Conservation (phyloP, 2,113 vertebrate genomes). For the Anguilla japonica region DNA sequence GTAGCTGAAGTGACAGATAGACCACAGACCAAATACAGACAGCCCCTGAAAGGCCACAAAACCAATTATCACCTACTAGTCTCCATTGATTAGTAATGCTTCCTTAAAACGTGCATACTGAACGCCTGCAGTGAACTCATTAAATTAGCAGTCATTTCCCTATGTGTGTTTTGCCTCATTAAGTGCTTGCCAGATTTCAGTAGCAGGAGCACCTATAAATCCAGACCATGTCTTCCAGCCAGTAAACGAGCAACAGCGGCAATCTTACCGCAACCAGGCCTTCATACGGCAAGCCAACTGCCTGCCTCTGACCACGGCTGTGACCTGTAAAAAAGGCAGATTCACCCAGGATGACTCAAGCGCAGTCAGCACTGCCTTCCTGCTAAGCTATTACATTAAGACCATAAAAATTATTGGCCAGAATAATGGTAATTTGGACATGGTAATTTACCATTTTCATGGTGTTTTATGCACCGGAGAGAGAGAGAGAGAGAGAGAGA, state of each 20-base stretch:
- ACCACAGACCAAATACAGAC: background rate
- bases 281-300: background rate
- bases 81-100: background rate
- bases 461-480: background rate
- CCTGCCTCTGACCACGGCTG: background rate
- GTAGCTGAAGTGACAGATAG: background rate
- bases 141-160: constrained; percentile 1
- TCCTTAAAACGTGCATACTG: background rate
- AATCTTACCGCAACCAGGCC: background rate
- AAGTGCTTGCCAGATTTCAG: background rate
- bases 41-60: background rate
- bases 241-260: background rate
- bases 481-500: constrained; percentile 25
- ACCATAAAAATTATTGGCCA: background rate
- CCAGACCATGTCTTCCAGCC: background rate
- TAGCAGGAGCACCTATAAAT: background rate
- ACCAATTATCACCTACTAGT: constrained; percentile 1
- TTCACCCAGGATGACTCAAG: background rate
- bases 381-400: background rate
- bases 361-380: background rate
- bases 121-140: background rate
- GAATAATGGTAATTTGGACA: background rate
- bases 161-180: constrained; percentile 7
- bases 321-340: background rate
- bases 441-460: background rate